Evolutionary conservation across 2,888 invertebrate species (phyloP).

Genomic region (Epirrhoe tristata): DNA sequence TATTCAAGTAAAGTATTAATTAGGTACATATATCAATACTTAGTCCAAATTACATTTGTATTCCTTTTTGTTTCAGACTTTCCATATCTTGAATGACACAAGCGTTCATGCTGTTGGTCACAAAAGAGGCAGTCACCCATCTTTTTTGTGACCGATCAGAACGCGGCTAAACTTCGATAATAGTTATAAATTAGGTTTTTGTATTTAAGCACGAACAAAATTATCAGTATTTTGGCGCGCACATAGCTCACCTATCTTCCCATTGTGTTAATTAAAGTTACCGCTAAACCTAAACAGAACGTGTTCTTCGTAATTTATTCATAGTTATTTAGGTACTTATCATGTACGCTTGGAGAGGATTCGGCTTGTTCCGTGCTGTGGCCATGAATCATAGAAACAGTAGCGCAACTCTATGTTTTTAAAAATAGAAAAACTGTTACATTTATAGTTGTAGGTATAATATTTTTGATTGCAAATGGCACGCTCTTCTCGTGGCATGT

Average conservation of each 20-base stretch:
- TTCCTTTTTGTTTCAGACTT: no score
- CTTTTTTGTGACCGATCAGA: no score
- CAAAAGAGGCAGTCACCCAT: no score
- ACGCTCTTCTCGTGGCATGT: no score
- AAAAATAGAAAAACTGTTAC: no score
- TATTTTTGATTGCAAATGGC: no score
- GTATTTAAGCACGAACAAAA: neutral
- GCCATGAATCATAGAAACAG: conserved; percentile 11
- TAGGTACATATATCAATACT: no score
- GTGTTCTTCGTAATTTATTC: conserved; percentile 34
- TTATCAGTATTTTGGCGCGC: conserved; percentile 1
- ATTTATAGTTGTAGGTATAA: no score
- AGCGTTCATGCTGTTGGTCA: no score
- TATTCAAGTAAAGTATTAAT: no score
- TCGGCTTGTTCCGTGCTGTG: conserved; percentile 24
- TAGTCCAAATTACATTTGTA: no score
- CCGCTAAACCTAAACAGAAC: conserved; percentile 22
- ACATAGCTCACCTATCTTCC: conserved; percentile 11
- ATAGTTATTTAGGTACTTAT: conserved; percentile 37
- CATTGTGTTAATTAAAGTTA: conserved; percentile 27
- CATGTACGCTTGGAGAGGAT: conserved; percentile 31
- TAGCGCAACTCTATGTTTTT: conserved; percentile 12
- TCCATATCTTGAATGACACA: no score
- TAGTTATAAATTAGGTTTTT: neutral
- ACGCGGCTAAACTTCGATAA: neutral